Evolutionary conservation across 2,888 invertebrate species (phyloP), one percentile per base, ranked within the genome.

Genomic region (Ectobius pallidus): DNA sequence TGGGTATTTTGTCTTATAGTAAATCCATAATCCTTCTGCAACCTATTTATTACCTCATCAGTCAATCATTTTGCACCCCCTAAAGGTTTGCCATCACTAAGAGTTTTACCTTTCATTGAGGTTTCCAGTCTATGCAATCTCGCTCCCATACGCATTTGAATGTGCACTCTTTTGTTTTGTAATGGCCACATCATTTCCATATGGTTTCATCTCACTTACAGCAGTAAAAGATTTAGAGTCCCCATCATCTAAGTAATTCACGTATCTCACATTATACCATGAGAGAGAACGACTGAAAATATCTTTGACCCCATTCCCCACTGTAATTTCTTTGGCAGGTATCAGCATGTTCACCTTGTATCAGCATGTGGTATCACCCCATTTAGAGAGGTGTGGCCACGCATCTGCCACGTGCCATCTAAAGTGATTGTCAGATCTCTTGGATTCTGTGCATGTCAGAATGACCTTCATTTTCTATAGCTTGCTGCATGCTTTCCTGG

Each of bases 401-500:
- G 6, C 14, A 9, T 39, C 39, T 39, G 39, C 39, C 39, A 39
- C 7, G 7, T 39, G 39, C 39, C 39, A 39, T 39, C 39, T 9
- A 6, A 39, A 9, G 39, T 14, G n/a, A n/a, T n/a, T n/a, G n/a
- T n/a, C n/a, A n/a, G n/a, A n/a, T n/a, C n/a, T n/a, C n/a, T n/a
- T n/a, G n/a, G n/a, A n/a, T n/a, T n/a, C n/a, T n/a, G n/a, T n/a
- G n/a, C n/a, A n/a, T n/a, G n/a, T n/a, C n/a, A n/a, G n/a, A 42
- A 25, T 61, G 11, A 18, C 20, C 69, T 58, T 44, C 30, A 34
- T 71, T 65, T n/a, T 52, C 27, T n/a, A 39, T 22, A 34, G 65
- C 65, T n/a, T 18, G 44, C 20, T 65, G 20, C 71, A 63, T 71
- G 22, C 65, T 42, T 46, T 46, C 16, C 25, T 42, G 18, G 14